These are phyloP conservation scores for Drosophila santomea DNA, from an alignment of 1,140 invertebrate genomes.

Conservation along the genomic window DNA sequence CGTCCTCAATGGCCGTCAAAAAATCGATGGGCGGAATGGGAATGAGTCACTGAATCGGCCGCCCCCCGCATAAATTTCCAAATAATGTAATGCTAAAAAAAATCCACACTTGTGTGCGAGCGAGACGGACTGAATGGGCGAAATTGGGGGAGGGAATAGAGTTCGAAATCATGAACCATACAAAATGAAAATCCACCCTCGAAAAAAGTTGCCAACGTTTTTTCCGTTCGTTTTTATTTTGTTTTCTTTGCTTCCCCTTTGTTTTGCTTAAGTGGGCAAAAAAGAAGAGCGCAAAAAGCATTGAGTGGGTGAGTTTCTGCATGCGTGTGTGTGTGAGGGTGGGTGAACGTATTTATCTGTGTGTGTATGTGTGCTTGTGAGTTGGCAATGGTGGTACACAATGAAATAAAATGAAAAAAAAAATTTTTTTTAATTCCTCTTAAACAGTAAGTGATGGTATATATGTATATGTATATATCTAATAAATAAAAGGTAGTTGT, in stretches of 20 bases:
- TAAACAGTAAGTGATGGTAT: too few species aligned
- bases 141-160: conserved; percentile 65
- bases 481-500: too few species aligned
- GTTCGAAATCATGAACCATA: conserved; percentile 81
- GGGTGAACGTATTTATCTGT: conserved; percentile 20
- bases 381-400: conserved; percentile 18
- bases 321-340: conserved; percentile 13
- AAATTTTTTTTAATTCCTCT: neutral
- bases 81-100: conserved; percentile 80
- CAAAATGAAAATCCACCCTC: conserved; percentile 82
- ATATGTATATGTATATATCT: too few species aligned
- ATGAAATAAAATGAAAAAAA: neutral
- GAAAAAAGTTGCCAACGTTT: conserved; percentile 72
- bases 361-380: conserved; percentile 20
- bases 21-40: conserved; percentile 69
- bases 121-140: conserved; percentile 7
- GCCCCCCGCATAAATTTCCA: conserved; percentile 81
- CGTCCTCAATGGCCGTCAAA: conserved; percentile 32
- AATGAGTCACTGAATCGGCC: conserved; percentile 42
- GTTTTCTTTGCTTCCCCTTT: conserved; percentile 55
- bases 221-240: conserved; percentile 51
- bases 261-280: conserved; percentile 65
- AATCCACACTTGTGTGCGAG: conserved; percentile 38
- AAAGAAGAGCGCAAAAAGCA: conserved; percentile 72
- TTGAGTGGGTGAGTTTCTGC: conserved; percentile 33